Evolutionary conservation across 2,888 invertebrate species (phyloP).

Genomic region (Thecophora atra): DNA sequence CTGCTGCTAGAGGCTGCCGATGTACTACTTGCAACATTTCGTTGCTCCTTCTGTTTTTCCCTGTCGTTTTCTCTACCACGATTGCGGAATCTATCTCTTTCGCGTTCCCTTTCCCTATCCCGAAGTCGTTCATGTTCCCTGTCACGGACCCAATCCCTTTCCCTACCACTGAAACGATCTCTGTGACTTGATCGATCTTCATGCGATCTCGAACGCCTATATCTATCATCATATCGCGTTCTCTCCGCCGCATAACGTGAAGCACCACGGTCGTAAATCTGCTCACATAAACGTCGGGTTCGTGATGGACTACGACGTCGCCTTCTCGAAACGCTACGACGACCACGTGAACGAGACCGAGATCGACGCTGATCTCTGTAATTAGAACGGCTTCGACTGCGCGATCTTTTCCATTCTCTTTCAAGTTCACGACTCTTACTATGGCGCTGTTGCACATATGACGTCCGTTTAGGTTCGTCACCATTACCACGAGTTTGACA

Average conservation of each 20-base stretch:
- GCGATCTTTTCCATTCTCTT: conserved; percentile 38
- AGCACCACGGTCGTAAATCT: conserved; percentile 44
- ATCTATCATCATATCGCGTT: conserved; percentile 50
- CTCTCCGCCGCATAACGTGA: conserved; percentile 50
- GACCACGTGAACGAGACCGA: conserved; percentile 56
- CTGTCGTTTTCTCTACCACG: conserved; percentile 42
- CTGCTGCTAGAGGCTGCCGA: conserved; percentile 41
- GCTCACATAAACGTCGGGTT: conserved; percentile 49
- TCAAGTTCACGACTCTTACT: conserved; percentile 47
- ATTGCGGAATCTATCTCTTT: conserved; percentile 42
- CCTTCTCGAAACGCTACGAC: conserved; percentile 57
- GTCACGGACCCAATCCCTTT: conserved; percentile 43
- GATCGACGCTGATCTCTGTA: conserved; percentile 46
- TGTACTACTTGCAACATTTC: conserved; percentile 26
- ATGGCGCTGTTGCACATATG: conserved; percentile 38
- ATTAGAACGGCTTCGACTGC: conserved; percentile 49
- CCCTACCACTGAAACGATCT: conserved; percentile 39
- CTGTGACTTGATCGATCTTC: conserved; percentile 36
- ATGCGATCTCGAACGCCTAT: conserved; percentile 45
- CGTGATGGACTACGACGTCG: conserved; percentile 52
- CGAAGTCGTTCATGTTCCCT: conserved; percentile 44
- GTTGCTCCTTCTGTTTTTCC: conserved; percentile 43
- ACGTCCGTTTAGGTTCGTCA: not conserved
- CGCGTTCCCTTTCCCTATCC: conserved; percentile 42
- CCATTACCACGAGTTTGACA: not conserved